A percentile compares a stretch with the other conserved stretches of the same genome.
phyloP scores from a whole-genome alignment of 2,113 vertebrate genomes.

The Miniopterus natalensis region DNA sequence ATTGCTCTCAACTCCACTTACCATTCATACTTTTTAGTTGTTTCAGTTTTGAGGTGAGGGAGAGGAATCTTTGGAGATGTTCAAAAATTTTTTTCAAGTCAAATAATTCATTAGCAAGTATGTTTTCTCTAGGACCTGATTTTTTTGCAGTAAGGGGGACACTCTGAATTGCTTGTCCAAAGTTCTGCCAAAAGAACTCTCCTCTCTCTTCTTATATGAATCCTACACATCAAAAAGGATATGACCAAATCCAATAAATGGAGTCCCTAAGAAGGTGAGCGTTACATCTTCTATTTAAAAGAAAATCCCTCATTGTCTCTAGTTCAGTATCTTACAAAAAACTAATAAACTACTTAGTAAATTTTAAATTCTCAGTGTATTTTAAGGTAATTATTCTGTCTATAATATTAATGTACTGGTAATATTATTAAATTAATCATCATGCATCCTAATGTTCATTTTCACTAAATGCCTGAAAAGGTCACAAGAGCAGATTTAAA shows the following conservation, averaged over 20 bases:
- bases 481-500: constrained; percentile 28
- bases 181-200: not conserved
- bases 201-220: constrained; percentile 5
- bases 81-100: not conserved
- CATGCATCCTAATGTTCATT: constrained; percentile 20
- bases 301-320: not conserved
- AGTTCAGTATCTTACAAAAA: constrained; percentile 12
- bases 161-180: not conserved
- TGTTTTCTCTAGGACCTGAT: not conserved
- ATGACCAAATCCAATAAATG: not conserved
- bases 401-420: constrained; percentile 7
- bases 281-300: not conserved
- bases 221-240: not conserved
- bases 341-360: not conserved
- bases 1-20: not conserved
- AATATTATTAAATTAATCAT: constrained; percentile 50
- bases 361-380: constrained; percentile 3
- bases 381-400: constrained; percentile 28
- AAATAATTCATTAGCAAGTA: constrained; percentile 16
- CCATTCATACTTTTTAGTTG: not conserved
- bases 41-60: not conserved
- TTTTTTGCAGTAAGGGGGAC: not conserved
- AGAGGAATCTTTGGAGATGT: not conserved
- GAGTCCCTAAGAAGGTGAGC: not conserved
- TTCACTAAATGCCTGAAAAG: constrained; percentile 54